Conservation (phyloP, 2,888 invertebrate species). For the Tethea ocularis region DNA sequence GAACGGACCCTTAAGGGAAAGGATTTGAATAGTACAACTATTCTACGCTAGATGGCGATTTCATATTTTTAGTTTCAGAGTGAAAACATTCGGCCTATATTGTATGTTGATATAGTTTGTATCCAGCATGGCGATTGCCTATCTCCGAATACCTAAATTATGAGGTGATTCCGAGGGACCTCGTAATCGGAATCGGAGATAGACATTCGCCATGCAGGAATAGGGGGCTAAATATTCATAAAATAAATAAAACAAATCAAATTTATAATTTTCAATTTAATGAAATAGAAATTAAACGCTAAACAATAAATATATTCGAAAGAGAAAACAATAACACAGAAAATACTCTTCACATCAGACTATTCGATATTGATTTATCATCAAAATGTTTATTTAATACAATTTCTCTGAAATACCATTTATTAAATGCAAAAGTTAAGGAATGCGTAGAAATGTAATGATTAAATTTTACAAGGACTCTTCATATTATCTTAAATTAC, state of each 20-base stretch:
- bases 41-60: neutral
- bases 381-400: constrained; percentile 11
- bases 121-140: too few species aligned
- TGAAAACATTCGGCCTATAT: too few species aligned
- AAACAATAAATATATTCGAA: constrained; percentile 9
- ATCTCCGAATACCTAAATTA: too few species aligned
- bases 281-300: neutral
- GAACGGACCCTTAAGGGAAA: neutral
- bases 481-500: constrained; percentile 2
- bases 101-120: too few species aligned
- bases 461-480: constrained; percentile 25
- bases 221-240: too few species aligned
- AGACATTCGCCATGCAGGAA: too few species aligned
- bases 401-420: constrained; percentile 18
- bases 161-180: too few species aligned
- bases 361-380: constrained; percentile 7
- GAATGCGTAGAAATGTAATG: constrained; percentile 27
- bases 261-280: neutral
- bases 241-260: neutral
- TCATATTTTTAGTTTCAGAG: neutral
- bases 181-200: too few species aligned
- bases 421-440: constrained; percentile 29
- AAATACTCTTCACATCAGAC: constrained; percentile 15
- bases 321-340: constrained; percentile 5
- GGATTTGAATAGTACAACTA: neutral